phyloP scores from a whole-genome alignment of 2,113 vertebrate species.

The Paralichthys olivaceus region DNA sequence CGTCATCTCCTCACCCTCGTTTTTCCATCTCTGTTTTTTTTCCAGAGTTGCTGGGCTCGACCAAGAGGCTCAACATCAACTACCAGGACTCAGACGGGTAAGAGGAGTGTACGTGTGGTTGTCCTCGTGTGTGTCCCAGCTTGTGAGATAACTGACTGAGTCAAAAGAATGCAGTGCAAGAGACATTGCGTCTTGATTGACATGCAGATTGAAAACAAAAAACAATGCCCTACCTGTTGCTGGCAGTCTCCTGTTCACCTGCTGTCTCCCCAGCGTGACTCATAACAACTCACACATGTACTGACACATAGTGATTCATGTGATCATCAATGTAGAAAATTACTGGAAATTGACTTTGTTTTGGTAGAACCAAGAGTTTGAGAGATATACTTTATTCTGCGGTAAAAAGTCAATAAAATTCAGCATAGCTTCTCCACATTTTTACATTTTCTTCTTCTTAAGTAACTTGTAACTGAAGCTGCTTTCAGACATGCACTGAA shows the following conservation, averaged over 20 bases:
- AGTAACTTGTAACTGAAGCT: no score
- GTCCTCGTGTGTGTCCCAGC: slow-evolving; percentile 4
- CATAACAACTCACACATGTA: slow-evolving; percentile 28
- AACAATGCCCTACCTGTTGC: neutral
- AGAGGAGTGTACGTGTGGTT: slow-evolving; percentile 48
- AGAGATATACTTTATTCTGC: neutral
- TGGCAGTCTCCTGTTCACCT: slow-evolving; percentile 18
- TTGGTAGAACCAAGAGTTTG: neutral
- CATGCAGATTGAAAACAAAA: slow-evolving; percentile 19
- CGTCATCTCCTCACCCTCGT: neutral
- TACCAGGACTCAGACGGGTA: slow-evolving; percentile 85
- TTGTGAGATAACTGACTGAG: slow-evolving; percentile 9
- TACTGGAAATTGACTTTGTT: neutral
- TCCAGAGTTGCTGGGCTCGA: slow-evolving; percentile 83
- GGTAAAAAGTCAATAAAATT: neutral
- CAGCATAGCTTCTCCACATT: neutral
- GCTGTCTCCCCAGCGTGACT: slow-evolving; percentile 41
- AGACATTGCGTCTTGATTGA: slow-evolving; percentile 42
- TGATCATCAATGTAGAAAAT: slow-evolving; percentile 1
- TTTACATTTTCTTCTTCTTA: neutral
- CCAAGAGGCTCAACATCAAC: slow-evolving; percentile 85
- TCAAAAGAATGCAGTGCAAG: slow-evolving; percentile 38
- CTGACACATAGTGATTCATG: slow-evolving; percentile 6
- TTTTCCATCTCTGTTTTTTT: slow-evolving; percentile 37
- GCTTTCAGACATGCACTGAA: no score